Evolutionary conservation across 2,113 vertebrate genomes (phyloP).

Genomic region (Cygnus buccinator): DNA sequence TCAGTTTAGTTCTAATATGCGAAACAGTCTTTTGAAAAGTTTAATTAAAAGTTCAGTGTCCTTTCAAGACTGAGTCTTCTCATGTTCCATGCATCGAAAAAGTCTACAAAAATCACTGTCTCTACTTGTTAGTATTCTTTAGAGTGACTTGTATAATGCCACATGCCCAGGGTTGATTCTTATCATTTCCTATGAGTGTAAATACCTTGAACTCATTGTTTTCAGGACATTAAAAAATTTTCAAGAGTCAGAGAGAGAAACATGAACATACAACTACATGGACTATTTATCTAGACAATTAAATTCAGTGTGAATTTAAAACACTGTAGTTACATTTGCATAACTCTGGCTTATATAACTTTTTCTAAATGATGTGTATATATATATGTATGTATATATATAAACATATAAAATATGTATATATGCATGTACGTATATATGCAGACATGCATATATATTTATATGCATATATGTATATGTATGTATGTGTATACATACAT

Average conservation of each 20-base stretch:
- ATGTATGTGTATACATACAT: not conserved
- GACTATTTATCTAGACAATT: not conserved
- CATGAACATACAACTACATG: not conserved
- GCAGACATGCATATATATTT: accelerated
- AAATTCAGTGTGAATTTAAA: not conserved
- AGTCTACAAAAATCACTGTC: not conserved
- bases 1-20: not conserved
- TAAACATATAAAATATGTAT: not conserved
- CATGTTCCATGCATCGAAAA: not conserved
- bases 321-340: not conserved
- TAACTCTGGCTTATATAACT: not conserved
- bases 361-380: not conserved
- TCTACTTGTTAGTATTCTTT: not conserved
- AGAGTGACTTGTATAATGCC: not conserved
- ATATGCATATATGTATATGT: accelerated
- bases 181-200: not conserved
- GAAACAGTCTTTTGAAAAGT: not conserved
- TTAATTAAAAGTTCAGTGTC: not conserved
- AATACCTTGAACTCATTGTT: conserved; percentile 23
- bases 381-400: not conserved
- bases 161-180: not conserved
- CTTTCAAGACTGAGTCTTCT: not conserved
- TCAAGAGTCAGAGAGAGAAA: not conserved
- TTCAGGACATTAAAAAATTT: not conserved
- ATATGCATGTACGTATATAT: accelerated